Percentiles rank a stretch among this genome's conserved stretches.
phyloP scores from a whole-genome alignment of 2,888 invertebrate genomes.

The Formica aserva region DNA sequence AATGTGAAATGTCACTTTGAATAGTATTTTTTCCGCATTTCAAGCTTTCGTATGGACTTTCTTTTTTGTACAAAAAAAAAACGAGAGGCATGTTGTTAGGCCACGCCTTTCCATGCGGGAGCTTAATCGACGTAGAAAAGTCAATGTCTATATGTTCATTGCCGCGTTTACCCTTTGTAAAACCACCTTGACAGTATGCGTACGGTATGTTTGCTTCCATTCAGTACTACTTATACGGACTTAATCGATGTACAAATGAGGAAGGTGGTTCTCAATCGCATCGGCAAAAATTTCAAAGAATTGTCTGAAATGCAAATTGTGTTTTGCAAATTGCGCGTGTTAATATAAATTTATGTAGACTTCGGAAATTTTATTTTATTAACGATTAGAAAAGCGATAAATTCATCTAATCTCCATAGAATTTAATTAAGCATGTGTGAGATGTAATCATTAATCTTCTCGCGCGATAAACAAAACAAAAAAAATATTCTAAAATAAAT shows the following conservation, averaged over 20 bases:
- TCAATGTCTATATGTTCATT: constrained; percentile 18
- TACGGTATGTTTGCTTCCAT: constrained; percentile 5
- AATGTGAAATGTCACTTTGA: background rate
- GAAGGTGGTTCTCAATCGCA: constrained; percentile 1
- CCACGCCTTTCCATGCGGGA: constrained; percentile 23
- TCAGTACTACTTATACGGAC: background rate
- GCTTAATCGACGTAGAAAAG: constrained; percentile 34
- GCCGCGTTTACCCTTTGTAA: constrained; percentile 27
- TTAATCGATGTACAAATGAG: constrained; percentile 30
- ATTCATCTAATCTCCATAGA: background rate
- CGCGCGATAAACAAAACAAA: background rate
- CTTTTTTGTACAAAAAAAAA: background rate
- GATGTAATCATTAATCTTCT: background rate
- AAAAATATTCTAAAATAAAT: background rate
- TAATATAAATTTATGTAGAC: background rate
- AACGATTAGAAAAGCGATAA: background rate
- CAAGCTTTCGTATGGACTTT: background rate
- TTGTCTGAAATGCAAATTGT: background rate
- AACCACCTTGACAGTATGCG: constrained; percentile 17
- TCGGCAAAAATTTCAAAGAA: background rate
- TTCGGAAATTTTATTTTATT: background rate
- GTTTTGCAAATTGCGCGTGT: background rate
- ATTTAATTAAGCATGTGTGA: background rate
- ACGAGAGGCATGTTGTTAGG: background rate
- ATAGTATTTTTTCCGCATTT: background rate